Conservation (phyloP, 2,888 invertebrate genomes). For the Trissolcus brochymenae region DNA sequence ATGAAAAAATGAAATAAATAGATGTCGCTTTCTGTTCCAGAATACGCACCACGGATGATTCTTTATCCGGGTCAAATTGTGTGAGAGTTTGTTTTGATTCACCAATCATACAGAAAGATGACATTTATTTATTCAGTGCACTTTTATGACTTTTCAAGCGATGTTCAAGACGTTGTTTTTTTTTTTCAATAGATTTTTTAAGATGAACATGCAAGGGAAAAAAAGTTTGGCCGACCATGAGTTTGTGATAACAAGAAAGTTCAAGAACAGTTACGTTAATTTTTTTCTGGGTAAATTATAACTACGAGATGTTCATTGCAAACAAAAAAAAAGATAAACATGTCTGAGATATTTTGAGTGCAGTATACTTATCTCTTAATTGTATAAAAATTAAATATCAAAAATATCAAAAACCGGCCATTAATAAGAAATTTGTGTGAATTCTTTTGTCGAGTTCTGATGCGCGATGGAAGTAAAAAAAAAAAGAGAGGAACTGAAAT, state of each 20-base stretch:
- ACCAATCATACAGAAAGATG: background rate
- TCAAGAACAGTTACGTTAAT: conserved; percentile 1
- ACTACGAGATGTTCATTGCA: background rate
- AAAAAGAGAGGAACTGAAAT: conserved; percentile 20
- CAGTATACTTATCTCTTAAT: conserved; percentile 8
- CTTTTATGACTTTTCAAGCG: background rate
- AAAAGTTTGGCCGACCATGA: background rate
- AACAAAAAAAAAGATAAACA: background rate
- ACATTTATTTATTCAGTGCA: background rate
- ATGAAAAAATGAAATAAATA: conserved; percentile 30
- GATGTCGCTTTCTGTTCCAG: conserved; percentile 20
- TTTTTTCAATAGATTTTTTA: background rate
- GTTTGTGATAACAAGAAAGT: background rate
- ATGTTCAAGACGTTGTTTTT: background rate
- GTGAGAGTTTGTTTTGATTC: conserved; percentile 21
- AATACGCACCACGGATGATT: background rate
- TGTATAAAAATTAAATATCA: conserved; percentile 7
- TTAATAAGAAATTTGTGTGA: conserved; percentile 22
- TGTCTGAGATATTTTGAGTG: background rate
- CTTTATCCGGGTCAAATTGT: conserved; percentile 23
- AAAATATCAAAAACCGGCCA: conserved; percentile 2
- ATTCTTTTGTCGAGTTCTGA: conserved; percentile 9
- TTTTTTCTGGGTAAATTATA: conserved; percentile 1
- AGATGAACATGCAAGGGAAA: background rate
- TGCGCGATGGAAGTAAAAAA: background rate